Percentiles rank a stretch among this genome's conserved stretches.
Conservation (phyloP, 2,797 vertebrate species). For the Tenualosa thibaudeaui region DNA sequence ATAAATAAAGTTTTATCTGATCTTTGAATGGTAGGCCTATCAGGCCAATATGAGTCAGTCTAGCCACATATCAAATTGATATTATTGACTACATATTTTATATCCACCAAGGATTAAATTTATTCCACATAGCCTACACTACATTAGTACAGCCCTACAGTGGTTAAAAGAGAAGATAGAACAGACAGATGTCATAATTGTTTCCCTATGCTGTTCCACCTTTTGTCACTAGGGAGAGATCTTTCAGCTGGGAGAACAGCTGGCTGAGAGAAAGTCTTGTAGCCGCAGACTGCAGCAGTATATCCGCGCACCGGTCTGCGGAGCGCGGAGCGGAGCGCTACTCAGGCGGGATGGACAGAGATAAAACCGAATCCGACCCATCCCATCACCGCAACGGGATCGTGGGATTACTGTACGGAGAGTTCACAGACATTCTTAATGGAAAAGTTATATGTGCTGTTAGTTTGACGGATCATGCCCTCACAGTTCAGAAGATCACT, state of each 20-base stretch:
- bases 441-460: slow-evolving; percentile 70
- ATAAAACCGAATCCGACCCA: slow-evolving; percentile 54
- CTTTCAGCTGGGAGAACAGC: slow-evolving; percentile 48
- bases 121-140: background rate
- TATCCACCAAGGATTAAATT: too few species aligned
- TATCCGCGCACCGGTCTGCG: slow-evolving; percentile 64
- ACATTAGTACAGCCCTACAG: background rate
- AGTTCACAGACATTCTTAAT: slow-evolving; percentile 67
- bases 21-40: background rate
- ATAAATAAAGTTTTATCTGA: background rate
- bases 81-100: too few species aligned
- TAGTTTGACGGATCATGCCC: slow-evolving; percentile 71
- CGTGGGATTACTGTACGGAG: slow-evolving; percentile 68
- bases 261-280: slow-evolving; percentile 56
- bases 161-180: background rate
- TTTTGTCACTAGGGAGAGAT: slow-evolving; percentile 73
- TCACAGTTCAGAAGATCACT: slow-evolving; percentile 72
- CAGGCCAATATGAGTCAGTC: too few species aligned
- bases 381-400: slow-evolving; percentile 61
- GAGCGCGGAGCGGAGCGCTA: slow-evolving; percentile 59
- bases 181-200: background rate
- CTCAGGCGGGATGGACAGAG: slow-evolving; percentile 69
- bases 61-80: too few species aligned
- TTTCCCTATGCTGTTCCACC: slow-evolving; percentile 50
- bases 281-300: slow-evolving; percentile 56